Conservation (phyloP, 2,113 vertebrate species). For the Brienomyrus brachyistius region DNA sequence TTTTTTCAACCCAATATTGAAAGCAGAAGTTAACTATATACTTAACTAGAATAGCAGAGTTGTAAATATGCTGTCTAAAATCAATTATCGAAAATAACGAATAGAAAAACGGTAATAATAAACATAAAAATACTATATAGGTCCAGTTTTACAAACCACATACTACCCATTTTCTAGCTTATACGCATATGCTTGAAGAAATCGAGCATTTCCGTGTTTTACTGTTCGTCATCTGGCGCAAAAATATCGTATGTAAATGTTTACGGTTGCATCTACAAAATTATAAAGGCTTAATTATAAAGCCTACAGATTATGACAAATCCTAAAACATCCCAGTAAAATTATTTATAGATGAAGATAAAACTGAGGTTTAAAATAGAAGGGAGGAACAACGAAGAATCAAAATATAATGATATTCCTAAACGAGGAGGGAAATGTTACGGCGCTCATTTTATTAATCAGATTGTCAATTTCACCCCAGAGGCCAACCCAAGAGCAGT, state of each 20-base stretch:
- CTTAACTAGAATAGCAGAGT: background rate
- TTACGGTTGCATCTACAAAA: background rate
- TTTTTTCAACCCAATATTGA: background rate
- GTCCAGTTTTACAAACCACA: background rate
- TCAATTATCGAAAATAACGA: background rate
- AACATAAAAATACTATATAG: background rate
- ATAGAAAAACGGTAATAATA: background rate
- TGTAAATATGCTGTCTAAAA: background rate
- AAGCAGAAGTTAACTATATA: background rate
- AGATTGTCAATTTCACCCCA: slow-evolving; percentile 99
- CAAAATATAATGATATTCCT: slow-evolving; percentile 99
- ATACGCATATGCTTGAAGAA: background rate
- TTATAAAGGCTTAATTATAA: background rate
- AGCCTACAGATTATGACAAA: background rate
- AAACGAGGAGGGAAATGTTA: slow-evolving; percentile 99
- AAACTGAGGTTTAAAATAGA: slow-evolving; percentile 37
- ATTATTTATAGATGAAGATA: slow-evolving; percentile 40
- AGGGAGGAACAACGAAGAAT: slow-evolving; percentile 95
- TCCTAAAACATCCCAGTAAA: background rate
- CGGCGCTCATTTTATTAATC: slow-evolving; percentile 98
- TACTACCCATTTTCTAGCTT: background rate
- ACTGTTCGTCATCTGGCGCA: background rate
- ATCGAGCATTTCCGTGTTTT: background rate
- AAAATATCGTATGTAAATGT: background rate
- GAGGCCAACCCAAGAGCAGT: slow-evolving; percentile 96